Percentiles rank a stretch among this genome's conserved stretches.
Evolutionary conservation across 2,888 invertebrate genomes (phyloP).

Genomic region (Empis livida): DNA sequence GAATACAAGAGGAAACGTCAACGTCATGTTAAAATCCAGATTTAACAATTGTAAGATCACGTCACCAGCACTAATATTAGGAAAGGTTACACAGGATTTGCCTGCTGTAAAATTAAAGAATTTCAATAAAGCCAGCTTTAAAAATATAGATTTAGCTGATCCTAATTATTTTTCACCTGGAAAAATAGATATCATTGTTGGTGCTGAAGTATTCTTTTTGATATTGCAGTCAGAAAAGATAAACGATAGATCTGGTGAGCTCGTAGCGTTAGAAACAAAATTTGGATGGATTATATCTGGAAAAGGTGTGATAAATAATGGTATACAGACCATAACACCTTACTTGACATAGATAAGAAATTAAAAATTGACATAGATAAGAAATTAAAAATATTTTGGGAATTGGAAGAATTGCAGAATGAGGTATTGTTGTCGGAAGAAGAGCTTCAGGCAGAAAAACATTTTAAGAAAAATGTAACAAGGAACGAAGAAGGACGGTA

Average conservation of each 20-base stretch:
- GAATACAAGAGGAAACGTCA: slow-evolving; percentile 2
- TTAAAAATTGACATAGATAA: not conserved
- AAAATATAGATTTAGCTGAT: slow-evolving; percentile 4
- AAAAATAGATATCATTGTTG: slow-evolving; percentile 5
- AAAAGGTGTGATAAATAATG: too few species aligned
- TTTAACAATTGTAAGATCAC: not conserved
- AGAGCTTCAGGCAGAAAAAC: not conserved
- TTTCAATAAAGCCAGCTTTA: not conserved
- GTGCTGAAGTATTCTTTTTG: slow-evolving; percentile 7
- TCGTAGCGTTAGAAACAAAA: slow-evolving; percentile 5
- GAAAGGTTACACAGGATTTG: not conserved
- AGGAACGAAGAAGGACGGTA: not conserved
- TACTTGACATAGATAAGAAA: not conserved
- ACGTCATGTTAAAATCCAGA: not conserved
- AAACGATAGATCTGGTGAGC: slow-evolving; percentile 1
- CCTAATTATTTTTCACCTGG: not conserved
- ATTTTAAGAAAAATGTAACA: not conserved
- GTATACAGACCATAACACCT: slow-evolving; percentile 2
- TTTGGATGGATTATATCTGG: too few species aligned
- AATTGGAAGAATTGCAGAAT: not conserved
- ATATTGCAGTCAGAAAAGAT: slow-evolving; percentile 1
- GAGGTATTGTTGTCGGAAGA: not conserved
- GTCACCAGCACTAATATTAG: slow-evolving; percentile 1
- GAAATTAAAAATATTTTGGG: not conserved
- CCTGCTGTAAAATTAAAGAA: slow-evolving; percentile 2